A percentile compares a stretch with the other conserved stretches of the same genome.
Evolutionary conservation across 2,113 vertebrate species (phyloP).

Genomic region (Bettongia penicillata): DNA sequence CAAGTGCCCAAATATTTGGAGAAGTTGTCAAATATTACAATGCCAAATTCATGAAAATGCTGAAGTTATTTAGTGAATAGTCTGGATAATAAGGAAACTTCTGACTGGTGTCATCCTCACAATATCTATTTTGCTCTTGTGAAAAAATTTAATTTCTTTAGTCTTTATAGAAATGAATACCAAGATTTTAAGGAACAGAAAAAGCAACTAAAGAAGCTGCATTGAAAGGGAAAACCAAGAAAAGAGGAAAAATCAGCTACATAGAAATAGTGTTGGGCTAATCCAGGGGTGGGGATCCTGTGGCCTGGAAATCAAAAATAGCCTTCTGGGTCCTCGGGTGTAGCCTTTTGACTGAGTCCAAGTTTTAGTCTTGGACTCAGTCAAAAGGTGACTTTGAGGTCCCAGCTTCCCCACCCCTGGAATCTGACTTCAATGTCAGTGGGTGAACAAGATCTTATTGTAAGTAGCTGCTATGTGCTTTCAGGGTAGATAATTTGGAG

Average conservation of each 20-base stretch:
- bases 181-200: not conserved
- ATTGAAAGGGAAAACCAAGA: not conserved
- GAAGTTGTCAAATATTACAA: not conserved
- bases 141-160: not conserved
- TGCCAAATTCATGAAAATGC: not conserved
- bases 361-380: no score
- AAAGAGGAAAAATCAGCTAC: not conserved
- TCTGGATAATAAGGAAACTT: not conserved
- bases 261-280: not conserved
- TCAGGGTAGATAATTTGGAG: no score
- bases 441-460: no score
- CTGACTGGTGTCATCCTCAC: not conserved
- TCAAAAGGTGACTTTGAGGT: no score
- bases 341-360: no score
- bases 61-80: not conserved
- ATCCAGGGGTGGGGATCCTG: no score
- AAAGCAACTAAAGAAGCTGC: not conserved
- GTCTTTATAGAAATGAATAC: not conserved
- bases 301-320: no score
- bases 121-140: not conserved
- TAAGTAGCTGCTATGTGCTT: no score
- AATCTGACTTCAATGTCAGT: no score
- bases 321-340: no score
- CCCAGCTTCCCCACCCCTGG: no score
- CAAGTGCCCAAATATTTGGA: not conserved